phyloP scores from a whole-genome alignment of 2,113 vertebrate species.

The Oncorhynchus nerka region DNA sequence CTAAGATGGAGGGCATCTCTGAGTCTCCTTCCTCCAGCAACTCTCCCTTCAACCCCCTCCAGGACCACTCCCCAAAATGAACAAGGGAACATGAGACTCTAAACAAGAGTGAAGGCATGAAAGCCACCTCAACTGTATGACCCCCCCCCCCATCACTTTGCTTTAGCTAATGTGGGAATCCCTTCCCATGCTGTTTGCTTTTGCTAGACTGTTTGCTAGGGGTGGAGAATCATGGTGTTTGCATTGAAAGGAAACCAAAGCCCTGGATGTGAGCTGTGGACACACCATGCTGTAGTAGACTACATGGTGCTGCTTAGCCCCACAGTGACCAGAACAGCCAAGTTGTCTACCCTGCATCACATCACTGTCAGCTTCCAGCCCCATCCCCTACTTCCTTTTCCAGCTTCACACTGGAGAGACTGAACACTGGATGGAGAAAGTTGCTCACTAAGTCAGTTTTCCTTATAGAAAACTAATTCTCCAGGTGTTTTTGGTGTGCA shows the following conservation, averaged over 20 bases:
- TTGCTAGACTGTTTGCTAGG: constrained; percentile 8
- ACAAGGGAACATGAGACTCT: constrained; percentile 8
- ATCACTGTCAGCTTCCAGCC: constrained; percentile 25
- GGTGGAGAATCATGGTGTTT: constrained; percentile 24
- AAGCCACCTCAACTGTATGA: constrained; percentile 4
- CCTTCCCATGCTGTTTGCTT: constrained; percentile 30
- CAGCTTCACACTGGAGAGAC: constrained; percentile 23
- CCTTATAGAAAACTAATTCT: constrained; percentile 31
- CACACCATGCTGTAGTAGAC: background rate
- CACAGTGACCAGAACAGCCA: constrained; percentile 25
- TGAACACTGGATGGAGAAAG: constrained; percentile 53
- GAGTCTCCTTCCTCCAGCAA: constrained; percentile 79
- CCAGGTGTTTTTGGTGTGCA: constrained; percentile 32
- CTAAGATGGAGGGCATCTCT: constrained; percentile 83
- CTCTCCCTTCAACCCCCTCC: constrained; percentile 80
- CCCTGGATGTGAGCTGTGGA: constrained; percentile 24
- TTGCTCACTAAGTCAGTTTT: constrained; percentile 13
- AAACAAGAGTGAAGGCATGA: background rate
- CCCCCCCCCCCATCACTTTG: constrained; percentile 17
- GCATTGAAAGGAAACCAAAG: constrained; percentile 44
- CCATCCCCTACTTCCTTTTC: too few species aligned
- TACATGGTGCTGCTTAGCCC: constrained; percentile 57
- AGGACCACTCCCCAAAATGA: constrained; percentile 88
- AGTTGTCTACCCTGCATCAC: constrained; percentile 28
- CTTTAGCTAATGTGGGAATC: constrained; percentile 28